Conservation (phyloP, 2,797 vertebrate species). For the Eremophila alpestris region DNA sequence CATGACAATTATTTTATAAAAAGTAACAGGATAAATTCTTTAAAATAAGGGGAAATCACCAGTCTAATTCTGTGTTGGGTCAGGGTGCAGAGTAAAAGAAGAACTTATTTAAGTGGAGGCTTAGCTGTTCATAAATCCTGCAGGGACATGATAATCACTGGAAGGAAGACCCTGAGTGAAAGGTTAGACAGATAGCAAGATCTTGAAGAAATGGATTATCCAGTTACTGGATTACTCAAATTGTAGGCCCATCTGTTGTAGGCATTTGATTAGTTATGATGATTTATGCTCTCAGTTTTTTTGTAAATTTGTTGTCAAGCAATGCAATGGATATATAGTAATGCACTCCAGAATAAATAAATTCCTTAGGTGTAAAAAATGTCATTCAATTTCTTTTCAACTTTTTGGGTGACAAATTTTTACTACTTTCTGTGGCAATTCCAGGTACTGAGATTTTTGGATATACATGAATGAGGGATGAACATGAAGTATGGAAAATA, state of each 20-base stretch:
- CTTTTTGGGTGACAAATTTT: background rate
- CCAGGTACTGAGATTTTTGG: background rate
- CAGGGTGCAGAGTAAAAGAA: background rate
- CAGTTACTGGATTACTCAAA: background rate
- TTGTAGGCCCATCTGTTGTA: background rate
- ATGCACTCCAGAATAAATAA: background rate
- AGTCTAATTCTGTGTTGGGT: background rate
- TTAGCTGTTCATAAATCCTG: background rate
- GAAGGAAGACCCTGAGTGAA: background rate
- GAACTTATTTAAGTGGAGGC: background rate
- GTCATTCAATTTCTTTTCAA: background rate
- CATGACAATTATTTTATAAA: background rate
- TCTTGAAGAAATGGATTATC: background rate
- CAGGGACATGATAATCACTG: background rate
- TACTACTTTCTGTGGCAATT: background rate
- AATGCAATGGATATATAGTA: background rate
- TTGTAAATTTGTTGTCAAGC: conserved; percentile 12
- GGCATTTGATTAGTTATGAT: conserved; percentile 45
- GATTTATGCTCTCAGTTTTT: conserved; percentile 63
- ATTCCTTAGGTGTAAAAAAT: background rate
- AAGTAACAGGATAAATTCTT: background rate
- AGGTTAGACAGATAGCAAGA: background rate
- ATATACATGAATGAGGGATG: background rate
- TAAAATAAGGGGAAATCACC: background rate
- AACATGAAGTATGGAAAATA: background rate